These are phyloP conservation scores for Drosophila meridionalis DNA, from an alignment of 2,888 invertebrate genomes.

Conservation along the genomic window DNA sequence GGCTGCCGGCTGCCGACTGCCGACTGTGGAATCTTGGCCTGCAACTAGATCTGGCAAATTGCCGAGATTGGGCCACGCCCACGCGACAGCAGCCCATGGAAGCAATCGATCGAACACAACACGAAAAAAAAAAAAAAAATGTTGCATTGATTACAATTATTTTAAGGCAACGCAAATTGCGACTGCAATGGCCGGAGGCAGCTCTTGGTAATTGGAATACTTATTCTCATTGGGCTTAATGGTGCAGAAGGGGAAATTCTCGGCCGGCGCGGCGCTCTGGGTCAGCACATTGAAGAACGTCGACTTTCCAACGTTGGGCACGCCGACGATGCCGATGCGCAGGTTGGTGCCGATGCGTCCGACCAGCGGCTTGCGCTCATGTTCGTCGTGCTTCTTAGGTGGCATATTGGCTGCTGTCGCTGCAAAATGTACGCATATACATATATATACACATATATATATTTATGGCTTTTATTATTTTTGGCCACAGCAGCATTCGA, in stretches of 20 bases:
- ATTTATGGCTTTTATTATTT: constrained; percentile 34
- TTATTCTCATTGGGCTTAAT: constrained; percentile 99
- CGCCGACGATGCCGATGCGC: constrained; percentile 95
- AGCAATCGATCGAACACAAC: constrained; percentile 17
- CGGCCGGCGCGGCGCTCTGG: constrained; percentile 98
- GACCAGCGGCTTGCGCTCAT: constrained; percentile 95
- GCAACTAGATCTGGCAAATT: constrained; percentile 53
- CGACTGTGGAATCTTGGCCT: constrained; percentile 23
- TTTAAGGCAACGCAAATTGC: constrained; percentile 49
- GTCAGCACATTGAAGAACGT: constrained; percentile 99
- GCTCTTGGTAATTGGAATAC: constrained; percentile 86
- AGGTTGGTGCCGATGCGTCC: constrained; percentile 98
- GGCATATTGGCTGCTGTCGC: constrained; percentile 83
- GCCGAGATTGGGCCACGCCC: constrained; percentile 66
- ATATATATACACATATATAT: background rate
- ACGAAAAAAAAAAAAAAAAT: constrained; percentile 42
- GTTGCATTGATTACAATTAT: constrained; percentile 71
- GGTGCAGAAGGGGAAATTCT: constrained; percentile 99
- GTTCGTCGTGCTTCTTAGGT: constrained; percentile 95
- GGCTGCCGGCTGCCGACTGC: constrained; percentile 2
- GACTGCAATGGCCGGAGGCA: constrained; percentile 30
- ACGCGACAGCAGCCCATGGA: constrained; percentile 25
- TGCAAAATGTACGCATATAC: background rate
- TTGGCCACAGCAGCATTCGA: constrained; percentile 41
- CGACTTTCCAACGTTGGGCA: constrained; percentile 99